Evolutionary conservation across 2,113 vertebrate genomes (phyloP).

Genomic region (Perca fluviatilis): DNA sequence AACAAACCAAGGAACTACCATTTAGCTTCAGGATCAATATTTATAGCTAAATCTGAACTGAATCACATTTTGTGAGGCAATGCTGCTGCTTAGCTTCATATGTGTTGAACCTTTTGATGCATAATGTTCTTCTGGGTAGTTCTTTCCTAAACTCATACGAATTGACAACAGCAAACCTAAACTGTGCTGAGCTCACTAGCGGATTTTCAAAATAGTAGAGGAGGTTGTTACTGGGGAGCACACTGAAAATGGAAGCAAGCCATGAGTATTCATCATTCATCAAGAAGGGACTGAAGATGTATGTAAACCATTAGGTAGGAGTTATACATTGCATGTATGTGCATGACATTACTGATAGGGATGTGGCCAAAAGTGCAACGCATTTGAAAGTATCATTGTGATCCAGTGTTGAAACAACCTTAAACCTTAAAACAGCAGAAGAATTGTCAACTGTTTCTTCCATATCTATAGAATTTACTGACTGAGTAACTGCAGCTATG

Average conservation of each 20-base stretch:
- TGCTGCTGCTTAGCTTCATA: constrained; percentile 6
- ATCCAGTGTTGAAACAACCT: background rate
- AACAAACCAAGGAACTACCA: constrained; percentile 25
- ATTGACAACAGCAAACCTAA: background rate
- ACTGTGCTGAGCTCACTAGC: background rate
- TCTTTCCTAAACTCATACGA: background rate
- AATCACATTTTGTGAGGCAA: background rate
- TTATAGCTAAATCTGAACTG: constrained; percentile 34
- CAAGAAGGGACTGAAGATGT: background rate
- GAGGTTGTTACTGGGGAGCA: constrained; percentile 4
- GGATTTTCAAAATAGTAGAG: background rate
- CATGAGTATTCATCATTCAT: background rate
- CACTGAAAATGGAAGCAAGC: background rate
- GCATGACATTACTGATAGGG: background rate
- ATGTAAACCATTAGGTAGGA: background rate
- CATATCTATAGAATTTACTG: background rate
- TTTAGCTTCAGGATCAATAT: constrained; percentile 61
- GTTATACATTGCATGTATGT: background rate
- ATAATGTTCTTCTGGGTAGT: background rate
- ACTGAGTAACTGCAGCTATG: background rate
- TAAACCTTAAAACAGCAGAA: background rate
- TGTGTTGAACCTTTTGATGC: constrained; percentile 33
- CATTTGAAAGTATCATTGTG: background rate
- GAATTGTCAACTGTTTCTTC: background rate
- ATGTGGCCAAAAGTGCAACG: background rate